Percentiles rank a stretch among this genome's conserved stretches.
Conservation (phyloP, 2,888 invertebrate genomes). For the Bedellia somnulentella region DNA sequence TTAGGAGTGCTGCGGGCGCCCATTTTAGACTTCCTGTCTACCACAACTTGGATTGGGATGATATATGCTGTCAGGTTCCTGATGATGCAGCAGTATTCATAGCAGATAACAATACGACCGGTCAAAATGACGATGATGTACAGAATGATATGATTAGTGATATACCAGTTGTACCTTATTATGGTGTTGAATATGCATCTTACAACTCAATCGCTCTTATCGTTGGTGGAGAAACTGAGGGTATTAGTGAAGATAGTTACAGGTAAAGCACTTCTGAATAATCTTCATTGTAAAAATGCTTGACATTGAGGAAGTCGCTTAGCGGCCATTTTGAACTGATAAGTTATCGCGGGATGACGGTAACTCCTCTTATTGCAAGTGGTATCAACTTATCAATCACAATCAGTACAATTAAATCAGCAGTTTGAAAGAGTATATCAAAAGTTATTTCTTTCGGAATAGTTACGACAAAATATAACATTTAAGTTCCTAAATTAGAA, state of each 20-base stretch:
- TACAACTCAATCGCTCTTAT: slow-evolving; percentile 66
- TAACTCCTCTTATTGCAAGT: too few relatives aligned
- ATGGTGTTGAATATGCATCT: slow-evolving; percentile 56
- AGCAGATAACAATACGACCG: slow-evolving; percentile 65
- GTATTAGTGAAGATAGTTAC: slow-evolving; percentile 76
- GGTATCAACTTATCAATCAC: too few relatives aligned
- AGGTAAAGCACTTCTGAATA: slow-evolving; percentile 46
- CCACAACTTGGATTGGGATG: slow-evolving; percentile 67
- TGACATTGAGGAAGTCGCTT: background rate
- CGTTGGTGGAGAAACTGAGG: slow-evolving; percentile 88
- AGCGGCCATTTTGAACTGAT: background rate
- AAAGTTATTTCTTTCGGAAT: too few relatives aligned
- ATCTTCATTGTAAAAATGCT: slow-evolving; percentile 2
- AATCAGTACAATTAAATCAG: too few relatives aligned
- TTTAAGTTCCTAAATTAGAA: too few relatives aligned
- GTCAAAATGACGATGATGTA: slow-evolving; percentile 13
- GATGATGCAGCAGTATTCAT: slow-evolving; percentile 60
- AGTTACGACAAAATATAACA: too few relatives aligned
- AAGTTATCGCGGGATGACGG: too few relatives aligned
- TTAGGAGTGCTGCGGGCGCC: slow-evolving; percentile 81
- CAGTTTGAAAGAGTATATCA: too few relatives aligned
- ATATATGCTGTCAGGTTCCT: slow-evolving; percentile 52
- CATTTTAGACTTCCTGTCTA: slow-evolving; percentile 78
- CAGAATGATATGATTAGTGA: background rate
- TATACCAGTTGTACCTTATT: slow-evolving; percentile 66